Base-by-base conservation (phyloP, 2,113 vertebrate genomes). In the Brevimyrus niger region DNA sequence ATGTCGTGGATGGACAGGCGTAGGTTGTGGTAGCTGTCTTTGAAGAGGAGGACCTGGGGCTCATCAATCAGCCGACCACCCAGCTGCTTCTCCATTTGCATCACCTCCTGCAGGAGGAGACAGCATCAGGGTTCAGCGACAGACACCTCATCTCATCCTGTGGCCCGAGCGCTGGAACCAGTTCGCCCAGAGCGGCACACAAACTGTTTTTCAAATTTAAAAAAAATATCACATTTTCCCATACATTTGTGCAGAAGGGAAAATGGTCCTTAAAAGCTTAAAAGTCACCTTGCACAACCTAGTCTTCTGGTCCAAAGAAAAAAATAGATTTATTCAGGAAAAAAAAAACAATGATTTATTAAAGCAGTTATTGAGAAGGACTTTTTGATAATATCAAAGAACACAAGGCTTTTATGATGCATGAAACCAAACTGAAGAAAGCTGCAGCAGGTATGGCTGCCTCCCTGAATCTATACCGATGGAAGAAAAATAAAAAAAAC, bases 1-100 rank as follows among this genome's bases (percentile, higher is more conserved):
- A 99, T 97, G 80, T 99, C 98, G 0, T 99, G 98, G 94, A 99
- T 97, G 94, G 98, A 99, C 91, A 99, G 96, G 88, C 98, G 98
- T 93, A 99, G 96, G 95, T 99, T 99, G 96, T 99, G 98, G 95
- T 99, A 99, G 93, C 98, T 99, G 96, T 99, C 98, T 96, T 99
- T 99, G 96, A 99, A 99, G 94, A 98, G 97, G 92, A 99, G 95
- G 90, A 98, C 92, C 17, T 98, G 97, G 2, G 98, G 98, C 91
- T 98, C 97, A 92, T 99, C 98, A 17, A 99, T 98, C 92, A 99
- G 95, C 92, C 98, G 97, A 35, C 98, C 98, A 10, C 98, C 98
- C 91, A 98, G 96, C 95, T 99, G 98, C 91, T 97, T 97, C 94
- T 99, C 98, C 96, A 98, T 96, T 95, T 99, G 97, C 91, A 99